These are phyloP conservation scores for Oscheius sp. DNA, from an alignment of 2,888 invertebrate species.

Conservation along the genomic window DNA sequence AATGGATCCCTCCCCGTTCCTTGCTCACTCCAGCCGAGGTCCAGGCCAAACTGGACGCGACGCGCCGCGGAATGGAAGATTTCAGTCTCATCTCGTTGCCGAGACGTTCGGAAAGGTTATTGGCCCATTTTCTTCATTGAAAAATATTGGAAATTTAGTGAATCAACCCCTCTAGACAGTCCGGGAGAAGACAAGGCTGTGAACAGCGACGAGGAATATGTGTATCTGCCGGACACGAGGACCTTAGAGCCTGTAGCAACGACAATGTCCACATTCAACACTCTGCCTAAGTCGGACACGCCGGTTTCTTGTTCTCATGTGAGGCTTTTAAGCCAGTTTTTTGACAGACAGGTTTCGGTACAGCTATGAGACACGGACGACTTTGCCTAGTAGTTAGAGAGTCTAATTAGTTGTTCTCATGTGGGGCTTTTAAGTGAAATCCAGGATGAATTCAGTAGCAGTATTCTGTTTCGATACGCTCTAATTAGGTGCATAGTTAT, in stretches of 20 bases:
- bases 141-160: not conserved
- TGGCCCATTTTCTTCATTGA: not conserved
- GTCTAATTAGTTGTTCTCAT: too few relatives aligned
- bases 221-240: conserved; percentile 16
- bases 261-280: not conserved
- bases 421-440: too few relatives aligned
- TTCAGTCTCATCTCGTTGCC: conserved; percentile 1
- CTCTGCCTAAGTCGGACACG: not conserved
- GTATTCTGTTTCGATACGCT: too few relatives aligned
- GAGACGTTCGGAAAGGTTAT: conserved; percentile 12
- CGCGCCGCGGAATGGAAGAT: conserved; percentile 15
- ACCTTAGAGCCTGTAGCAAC: not conserved
- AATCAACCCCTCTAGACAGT: conserved; percentile 1
- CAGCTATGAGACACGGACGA: too few relatives aligned
- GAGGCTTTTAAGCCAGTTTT: not conserved
- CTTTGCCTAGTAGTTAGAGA: too few relatives aligned
- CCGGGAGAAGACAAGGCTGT: not conserved
- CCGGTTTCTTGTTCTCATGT: conserved; percentile 8
- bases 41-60: conserved; percentile 21
- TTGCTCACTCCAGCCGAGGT: conserved; percentile 62
- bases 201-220: conserved; percentile 27
- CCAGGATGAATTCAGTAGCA: too few relatives aligned
- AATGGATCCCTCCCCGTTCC: conserved; percentile 69
- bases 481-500: too few relatives aligned
- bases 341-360: too few relatives aligned